Evolutionary conservation across 2,797 vertebrate species (phyloP), one percentile per base, ranked within the genome.

Genomic region (Silurus aristotelis): DNA sequence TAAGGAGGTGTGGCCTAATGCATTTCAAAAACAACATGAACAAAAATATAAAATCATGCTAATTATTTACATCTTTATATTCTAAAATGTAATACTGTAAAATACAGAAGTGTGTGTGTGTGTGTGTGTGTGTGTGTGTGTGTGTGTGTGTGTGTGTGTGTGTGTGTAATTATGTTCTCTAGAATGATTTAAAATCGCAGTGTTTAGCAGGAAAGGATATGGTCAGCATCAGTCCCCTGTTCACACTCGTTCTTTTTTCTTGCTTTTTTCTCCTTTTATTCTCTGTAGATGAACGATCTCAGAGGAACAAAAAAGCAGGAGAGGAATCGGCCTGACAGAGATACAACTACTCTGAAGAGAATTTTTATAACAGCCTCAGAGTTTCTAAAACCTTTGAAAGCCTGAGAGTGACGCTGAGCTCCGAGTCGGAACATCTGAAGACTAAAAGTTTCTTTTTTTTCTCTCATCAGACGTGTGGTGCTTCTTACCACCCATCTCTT

Each of bases 361-460:
- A 55, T 25, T 15, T 56, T 73, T 75, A 15, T 8, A 27, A 76
- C 55, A 19, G 52, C 10, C 3, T 0, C 70, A 22, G 38, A 71
- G 46, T 55, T n/a, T 20, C 9, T 15, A 2, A 66, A 66, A 66
- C 38, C 68, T 46, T 43, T 71, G 9, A 76, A 55, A 56, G 25
- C 10, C 12, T 63, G 19, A 0, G 19, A 6, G 19, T n/a, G 20
- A 5, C 27, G 3, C 1, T 6, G 25, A 67, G 75, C 80, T 86
- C 87, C 71, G 70, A 70, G 20, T 82, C 55, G 15, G 52, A 81
- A 61, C 15, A 55, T 72, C 70, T 75, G 56, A 83, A 19, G 88
- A 90, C 76, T 78, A 81, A 89, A 89, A 38, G 12, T 3, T 0
- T 2, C 60, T 70, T 43, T 7, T 43, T 43, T 77, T 12, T 10